Conservation (phyloP, 2,113 vertebrate genomes). For the Fregata magnificens region DNA sequence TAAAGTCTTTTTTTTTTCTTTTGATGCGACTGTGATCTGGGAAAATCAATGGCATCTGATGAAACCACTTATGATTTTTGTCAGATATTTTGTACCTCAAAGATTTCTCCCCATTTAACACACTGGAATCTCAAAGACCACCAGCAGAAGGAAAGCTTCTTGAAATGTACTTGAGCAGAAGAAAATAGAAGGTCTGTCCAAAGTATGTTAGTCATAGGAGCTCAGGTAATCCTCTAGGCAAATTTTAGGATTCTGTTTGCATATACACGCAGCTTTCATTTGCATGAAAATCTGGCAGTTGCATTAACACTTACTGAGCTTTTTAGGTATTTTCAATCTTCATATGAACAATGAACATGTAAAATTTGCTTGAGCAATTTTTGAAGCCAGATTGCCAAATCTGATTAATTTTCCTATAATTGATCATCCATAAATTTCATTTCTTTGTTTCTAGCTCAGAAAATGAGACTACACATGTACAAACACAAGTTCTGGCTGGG, state of each 20-base stretch:
- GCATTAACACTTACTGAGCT: neutral
- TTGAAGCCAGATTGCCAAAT: neutral
- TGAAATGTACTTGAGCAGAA: neutral
- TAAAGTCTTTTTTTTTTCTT: neutral
- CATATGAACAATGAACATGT: neutral
- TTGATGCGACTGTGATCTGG: neutral
- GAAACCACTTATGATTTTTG: neutral
- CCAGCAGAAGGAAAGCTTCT: neutral
- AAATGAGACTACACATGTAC: neutral
- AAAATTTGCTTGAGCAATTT: neutral
- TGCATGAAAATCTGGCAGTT: neutral
- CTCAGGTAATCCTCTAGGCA: neutral
- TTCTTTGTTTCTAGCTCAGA: neutral
- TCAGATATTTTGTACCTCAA: neutral
- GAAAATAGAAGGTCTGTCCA: neutral
- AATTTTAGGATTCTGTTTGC: neutral
- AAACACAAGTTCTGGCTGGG: neutral
- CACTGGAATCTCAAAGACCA: neutral
- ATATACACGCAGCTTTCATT: neutral
- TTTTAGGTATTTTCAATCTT: neutral
- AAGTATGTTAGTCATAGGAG: neutral
- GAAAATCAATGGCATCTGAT: neutral
- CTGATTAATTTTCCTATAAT: neutral
- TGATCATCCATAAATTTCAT: neutral
- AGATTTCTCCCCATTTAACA: neutral